A percentile compares a stretch with the other conserved stretches of the same genome.
Evolutionary conservation across 2,113 vertebrate genomes (phyloP).

Genomic region (Struthidea cinerea): DNA sequence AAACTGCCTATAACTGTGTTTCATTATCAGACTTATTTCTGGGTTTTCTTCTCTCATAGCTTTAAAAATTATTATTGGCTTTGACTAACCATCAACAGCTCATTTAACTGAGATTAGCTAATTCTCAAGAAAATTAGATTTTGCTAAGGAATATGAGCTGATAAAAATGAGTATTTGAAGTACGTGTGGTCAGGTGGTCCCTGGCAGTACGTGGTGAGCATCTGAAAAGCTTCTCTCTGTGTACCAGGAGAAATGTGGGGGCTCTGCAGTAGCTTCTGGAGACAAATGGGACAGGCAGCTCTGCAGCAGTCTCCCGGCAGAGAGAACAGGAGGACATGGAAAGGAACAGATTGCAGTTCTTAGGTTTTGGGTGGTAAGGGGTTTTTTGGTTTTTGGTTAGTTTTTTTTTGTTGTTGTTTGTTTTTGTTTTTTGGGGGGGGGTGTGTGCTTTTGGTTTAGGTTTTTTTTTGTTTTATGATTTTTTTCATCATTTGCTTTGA

Average conservation of each 20-base stretch:
- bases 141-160: background rate
- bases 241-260: background rate
- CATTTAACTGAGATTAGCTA: background rate
- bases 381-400: too few relatives aligned
- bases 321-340: background rate
- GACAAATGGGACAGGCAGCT: background rate
- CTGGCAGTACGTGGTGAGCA: background rate
- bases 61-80: background rate
- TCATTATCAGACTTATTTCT: background rate
- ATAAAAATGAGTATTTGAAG: background rate
- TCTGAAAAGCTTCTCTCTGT: background rate
- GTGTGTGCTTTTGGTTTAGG: too few relatives aligned
- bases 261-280: background rate
- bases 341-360: background rate
- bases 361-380: background rate
- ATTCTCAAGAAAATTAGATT: background rate
- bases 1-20: background rate
- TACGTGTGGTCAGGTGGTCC: background rate
- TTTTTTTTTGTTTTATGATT: background rate
- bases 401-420: too few relatives aligned
- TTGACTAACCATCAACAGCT: background rate
- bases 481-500: background rate
- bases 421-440: too few relatives aligned
- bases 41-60: background rate
- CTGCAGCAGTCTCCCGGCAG: accelerated